phyloP scores from a whole-genome alignment of 2,888 invertebrate genomes.

The Epirrhoe tristata region DNA sequence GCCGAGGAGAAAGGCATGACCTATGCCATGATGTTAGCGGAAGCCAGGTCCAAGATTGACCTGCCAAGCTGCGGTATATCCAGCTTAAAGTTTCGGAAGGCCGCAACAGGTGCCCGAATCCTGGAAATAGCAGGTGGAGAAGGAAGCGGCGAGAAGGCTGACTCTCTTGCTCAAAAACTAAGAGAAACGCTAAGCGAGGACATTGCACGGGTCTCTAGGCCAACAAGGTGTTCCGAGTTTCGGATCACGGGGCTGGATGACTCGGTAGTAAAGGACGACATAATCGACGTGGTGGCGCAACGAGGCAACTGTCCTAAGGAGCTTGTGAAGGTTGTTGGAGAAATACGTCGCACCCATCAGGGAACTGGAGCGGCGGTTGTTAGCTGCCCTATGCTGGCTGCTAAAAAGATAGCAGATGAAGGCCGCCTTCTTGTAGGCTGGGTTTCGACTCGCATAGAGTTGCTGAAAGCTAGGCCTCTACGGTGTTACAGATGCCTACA shows the following conservation, averaged over 20 bases:
- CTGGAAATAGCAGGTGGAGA: not conserved
- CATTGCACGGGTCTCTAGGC: slow-evolving; percentile 22
- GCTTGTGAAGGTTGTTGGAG: slow-evolving; percentile 10
- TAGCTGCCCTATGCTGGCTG: slow-evolving; percentile 20
- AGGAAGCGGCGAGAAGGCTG: not conserved
- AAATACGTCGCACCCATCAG: not conserved
- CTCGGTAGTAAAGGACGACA: slow-evolving; percentile 25
- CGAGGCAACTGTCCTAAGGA: slow-evolving; percentile 15
- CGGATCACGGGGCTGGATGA: slow-evolving; percentile 38
- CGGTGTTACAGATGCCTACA: slow-evolving; percentile 39
- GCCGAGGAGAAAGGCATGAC: not conserved
- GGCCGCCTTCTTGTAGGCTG: slow-evolving; percentile 36
- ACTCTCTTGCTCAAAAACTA: not conserved
- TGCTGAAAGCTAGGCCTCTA: slow-evolving; percentile 23
- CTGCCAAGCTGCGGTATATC: not conserved
- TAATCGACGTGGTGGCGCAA: slow-evolving; percentile 23
- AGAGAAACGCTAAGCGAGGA: not conserved
- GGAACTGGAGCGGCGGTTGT: slow-evolving; percentile 1
- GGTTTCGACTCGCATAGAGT: slow-evolving; percentile 28
- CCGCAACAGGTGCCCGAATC: not conserved
- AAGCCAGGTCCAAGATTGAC: not conserved
- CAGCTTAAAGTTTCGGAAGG: not conserved
- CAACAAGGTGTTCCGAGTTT: slow-evolving; percentile 31
- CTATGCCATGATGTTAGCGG: not conserved
- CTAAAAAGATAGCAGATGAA: not conserved